Evolutionary conservation across 2,888 invertebrate species (phyloP), one percentile per base, ranked within the genome.

Genomic region (Oscheius myriophilus): DNA sequence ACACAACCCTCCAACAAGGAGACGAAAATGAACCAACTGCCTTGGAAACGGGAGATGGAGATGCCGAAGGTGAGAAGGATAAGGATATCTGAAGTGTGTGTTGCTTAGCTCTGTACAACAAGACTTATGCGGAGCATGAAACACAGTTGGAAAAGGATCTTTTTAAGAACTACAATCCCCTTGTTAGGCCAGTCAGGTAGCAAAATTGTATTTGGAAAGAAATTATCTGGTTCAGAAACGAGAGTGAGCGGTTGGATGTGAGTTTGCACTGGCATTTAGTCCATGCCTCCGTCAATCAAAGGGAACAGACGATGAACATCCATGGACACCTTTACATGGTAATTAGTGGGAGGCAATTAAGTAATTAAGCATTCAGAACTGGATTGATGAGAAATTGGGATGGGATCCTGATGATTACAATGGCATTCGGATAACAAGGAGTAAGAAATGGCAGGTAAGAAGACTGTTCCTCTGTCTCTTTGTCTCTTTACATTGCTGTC

Each of bases 251-350:
- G 1, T 69, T 58, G 0, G 43, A 53, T 1, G 71, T 79, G 11
- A 52, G 71, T 45, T 55, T 83, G 25, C 82, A 82, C 55, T 75
- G 81, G 71, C 82, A 83, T 51, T 54, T 85, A 0, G 76, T 78
- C 63, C 85, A 85, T 67, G 70, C 81, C 25, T 76, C 81, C 2
- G 73, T 85, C 59, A 77, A 84, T 63, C 67, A 79, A 55, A 55
- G 69, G 9, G 76, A 82, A 51, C 84, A 85, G 63, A 82, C 81
- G 25, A 79, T 85, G 67, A 76, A 73, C 0, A 43, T 85, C 11
- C 79, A 81, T 58, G 85, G 85, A 39, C 83, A 85, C 69, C 73
- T 85, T 59, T 85, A 83, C 65, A 82, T 83, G 82, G 82, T 84
- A 52, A 23, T 16, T 25, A 26, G 42, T 11, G 41, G 6, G 1